Base-by-base conservation (phyloP, 2,888 invertebrate species). In the Amblyjoppa proteus region DNA sequence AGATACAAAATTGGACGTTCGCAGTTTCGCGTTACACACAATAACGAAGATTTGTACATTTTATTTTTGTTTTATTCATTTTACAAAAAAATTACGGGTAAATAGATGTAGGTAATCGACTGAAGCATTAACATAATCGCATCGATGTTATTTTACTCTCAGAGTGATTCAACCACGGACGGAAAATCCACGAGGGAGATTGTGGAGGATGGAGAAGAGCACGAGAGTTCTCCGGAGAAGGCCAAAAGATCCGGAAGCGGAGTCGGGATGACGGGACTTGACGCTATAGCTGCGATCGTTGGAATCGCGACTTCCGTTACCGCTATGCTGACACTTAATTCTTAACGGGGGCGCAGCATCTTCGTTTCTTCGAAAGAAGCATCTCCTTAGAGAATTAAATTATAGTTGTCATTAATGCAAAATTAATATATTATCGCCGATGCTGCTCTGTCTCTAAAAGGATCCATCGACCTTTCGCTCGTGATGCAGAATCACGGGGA, bases 271-370 rank as follows among this genome's bases (percentile, higher is more conserved):
- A 64, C 84, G 25, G 71, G 71, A 13, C 38, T 76, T 38, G 82
- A 71, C 53, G 69, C 73, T 5, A 71, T 84, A 16, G 76, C 84
- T 2, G 77, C 74, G 34, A 66, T 82, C 64, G 66, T 87, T 3
- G 83, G 80, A 70, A 81, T 85, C 51, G 78, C 58, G n/a, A 85
- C 84, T 49, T 85, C 88, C n/a, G 38, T 82, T 49, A 68, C 69
- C n/a, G 79, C 85, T 28, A 82, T 81, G 56, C 70, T 87, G 13
- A 84, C 75, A 0, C 81, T 87, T 7, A 71, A 78, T 70, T 87
- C 74, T 68, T 79, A 77, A 80, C 41, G 6, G 25, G 53, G 7
- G 41, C 25, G 1, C 38, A 9, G 9, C 6, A 25, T 53, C 51
- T 70, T 49, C 38, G n/a, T 61, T 70, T 64, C 34, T 49, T n/a